Base-by-base conservation (phyloP, 1,140 invertebrate genomes). In the Alviniconcha marisindica region DNA sequence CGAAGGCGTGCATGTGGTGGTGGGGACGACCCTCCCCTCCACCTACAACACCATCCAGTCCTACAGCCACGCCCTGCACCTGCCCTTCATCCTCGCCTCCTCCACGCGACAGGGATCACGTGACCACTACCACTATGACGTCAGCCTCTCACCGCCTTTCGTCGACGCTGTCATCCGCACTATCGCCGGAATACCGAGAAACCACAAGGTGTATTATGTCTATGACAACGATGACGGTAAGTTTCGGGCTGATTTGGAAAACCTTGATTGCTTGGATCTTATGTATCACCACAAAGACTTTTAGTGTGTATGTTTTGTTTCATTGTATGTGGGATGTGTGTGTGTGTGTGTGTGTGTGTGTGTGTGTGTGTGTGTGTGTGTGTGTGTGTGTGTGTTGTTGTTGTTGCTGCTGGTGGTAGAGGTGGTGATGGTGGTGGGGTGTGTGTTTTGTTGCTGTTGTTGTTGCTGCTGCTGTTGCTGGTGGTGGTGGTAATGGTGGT, bases 181-280 rank as follows among this genome's bases (percentile, higher is more conserved):
- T 38, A 97, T 98, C 87, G 94, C 96, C 86, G 96, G 97, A 92
- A 98, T 98, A 91, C 96, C 96, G 69, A 98, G 97, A 97, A 51
- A 66, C 56, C 96, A 95, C 87, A 96, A 96, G 91, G 96, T 98
- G 89, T 97, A 98, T 91, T 98, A 98, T 94, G 95, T 98, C 83
- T 98, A 98, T 92, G 97, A 98, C 93, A 97, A 97, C 15, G 97
- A 98, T 91, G 97, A 98, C 92, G 97, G 97, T 98, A 94, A 96
- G 96, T 96, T n/a, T n/a, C n/a, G n/a, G n/a, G n/a, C n/a, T n/a
- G n/a, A n/a, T n/a, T n/a, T n/a, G n/a, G n/a, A n/a, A n/a, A n/a
- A n/a, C n/a, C n/a, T n/a, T n/a, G n/a, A n/a, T n/a, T n/a, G n/a
- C n/a, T n/a, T n/a, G n/a, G n/a, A n/a, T n/a, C 15, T 28, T 77